Evolutionary conservation across 2,888 invertebrate species (phyloP).

Genomic region (Dynastes grantii): DNA sequence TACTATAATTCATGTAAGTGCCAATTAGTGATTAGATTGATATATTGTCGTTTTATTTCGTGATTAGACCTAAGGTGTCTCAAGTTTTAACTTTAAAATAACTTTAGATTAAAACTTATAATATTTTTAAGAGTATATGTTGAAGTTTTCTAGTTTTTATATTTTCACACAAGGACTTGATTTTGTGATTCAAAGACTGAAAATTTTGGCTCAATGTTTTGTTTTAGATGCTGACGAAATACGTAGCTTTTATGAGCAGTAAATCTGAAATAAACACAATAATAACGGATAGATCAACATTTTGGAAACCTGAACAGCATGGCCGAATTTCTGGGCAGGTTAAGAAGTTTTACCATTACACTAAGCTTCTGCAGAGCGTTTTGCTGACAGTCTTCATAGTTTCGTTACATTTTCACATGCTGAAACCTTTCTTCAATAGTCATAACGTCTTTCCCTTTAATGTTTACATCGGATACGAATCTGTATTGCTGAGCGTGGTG

Average conservation of each 20-base stretch:
- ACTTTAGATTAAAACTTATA: too few relatives aligned
- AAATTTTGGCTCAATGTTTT: background rate
- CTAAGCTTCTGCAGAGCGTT: slow-evolving; percentile 19
- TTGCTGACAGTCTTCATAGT: slow-evolving; percentile 19
- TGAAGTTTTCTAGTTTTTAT: too few relatives aligned
- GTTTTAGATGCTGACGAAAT: slow-evolving; percentile 40
- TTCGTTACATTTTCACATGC: slow-evolving; percentile 16
- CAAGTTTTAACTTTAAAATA: too few relatives aligned
- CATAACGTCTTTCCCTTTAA: slow-evolving; percentile 36
- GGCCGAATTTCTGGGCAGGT: background rate
- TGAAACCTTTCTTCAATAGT: slow-evolving; percentile 42
- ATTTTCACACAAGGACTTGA: too few relatives aligned
- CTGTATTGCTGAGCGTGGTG: slow-evolving; percentile 16
- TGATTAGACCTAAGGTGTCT: too few relatives aligned
- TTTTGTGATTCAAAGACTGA: too few relatives aligned
- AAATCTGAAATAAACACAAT: slow-evolving; percentile 29
- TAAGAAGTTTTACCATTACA: slow-evolving; percentile 6
- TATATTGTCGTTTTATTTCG: too few relatives aligned
- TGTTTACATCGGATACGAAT: slow-evolving; percentile 29
- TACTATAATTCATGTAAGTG: slow-evolving; percentile 37
- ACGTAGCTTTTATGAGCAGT: slow-evolving; percentile 34
- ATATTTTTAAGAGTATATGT: too few relatives aligned
- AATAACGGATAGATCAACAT: slow-evolving; percentile 25
- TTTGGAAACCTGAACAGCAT: slow-evolving; percentile 36
- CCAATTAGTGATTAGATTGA: background rate